Conservation (phyloP, 1,140 invertebrate species). For the Drosophila pruinosa region DNA sequence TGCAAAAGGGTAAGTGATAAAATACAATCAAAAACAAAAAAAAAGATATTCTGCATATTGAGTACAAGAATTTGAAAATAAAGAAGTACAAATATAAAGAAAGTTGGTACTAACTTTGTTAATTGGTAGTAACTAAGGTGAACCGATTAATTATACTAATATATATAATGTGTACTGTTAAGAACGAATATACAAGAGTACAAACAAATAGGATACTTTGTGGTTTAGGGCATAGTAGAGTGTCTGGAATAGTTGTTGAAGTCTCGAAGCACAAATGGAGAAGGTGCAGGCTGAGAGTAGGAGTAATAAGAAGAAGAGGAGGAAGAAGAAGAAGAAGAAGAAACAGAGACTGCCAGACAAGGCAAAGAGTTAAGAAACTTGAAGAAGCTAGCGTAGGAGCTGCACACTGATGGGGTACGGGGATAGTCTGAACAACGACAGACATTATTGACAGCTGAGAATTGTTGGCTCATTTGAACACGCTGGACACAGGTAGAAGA, state of each 20-base stretch:
- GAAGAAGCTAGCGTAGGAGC: constrained; percentile 9
- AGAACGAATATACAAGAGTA: not conserved
- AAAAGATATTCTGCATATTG: too few relatives aligned
- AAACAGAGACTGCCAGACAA: not conserved
- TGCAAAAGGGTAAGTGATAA: too few relatives aligned
- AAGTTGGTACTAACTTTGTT: too few relatives aligned
- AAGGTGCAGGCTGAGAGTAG: not conserved
- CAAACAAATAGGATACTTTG: not conserved
- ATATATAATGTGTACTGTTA: not conserved
- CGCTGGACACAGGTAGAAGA: constrained; percentile 61
- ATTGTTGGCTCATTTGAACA: constrained; percentile 72
- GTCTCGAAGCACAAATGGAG: not conserved
- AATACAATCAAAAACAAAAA: too few relatives aligned
- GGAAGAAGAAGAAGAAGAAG: not conserved
- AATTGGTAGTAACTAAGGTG: too few relatives aligned
- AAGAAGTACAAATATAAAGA: too few relatives aligned
- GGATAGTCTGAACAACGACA: constrained; percentile 42
- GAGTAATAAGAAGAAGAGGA: not conserved
- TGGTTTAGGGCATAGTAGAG: not conserved
- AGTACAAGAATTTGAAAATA: too few relatives aligned
- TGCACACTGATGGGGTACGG: not conserved
- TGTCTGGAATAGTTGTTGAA: not conserved
- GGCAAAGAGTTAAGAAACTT: constrained; percentile 7
- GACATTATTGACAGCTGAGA: constrained; percentile 79
- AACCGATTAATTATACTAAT: too few relatives aligned